These are phyloP conservation scores for Temnothorax curvispinosus DNA, from an alignment of 1,140 invertebrate species.

Conservation along the genomic window DNA sequence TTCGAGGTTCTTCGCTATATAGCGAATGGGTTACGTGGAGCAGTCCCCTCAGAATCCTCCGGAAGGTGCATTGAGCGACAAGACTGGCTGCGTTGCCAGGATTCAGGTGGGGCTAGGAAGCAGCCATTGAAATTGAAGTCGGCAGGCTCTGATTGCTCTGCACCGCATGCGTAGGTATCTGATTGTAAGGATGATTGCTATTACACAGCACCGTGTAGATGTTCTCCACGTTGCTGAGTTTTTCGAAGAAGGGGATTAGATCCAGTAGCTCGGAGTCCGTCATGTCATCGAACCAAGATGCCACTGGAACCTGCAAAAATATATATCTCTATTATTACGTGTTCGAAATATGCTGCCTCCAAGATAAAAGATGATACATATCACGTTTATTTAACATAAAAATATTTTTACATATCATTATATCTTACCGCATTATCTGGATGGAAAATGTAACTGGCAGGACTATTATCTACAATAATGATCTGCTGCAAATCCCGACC, in stretches of 20 bases:
- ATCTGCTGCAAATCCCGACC: constrained; percentile 98
- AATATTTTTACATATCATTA: constrained; percentile 11
- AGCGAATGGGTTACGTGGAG: constrained; percentile 77
- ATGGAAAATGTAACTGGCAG: constrained; percentile 99
- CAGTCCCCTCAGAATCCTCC: constrained; percentile 79
- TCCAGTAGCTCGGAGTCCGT: constrained; percentile 97
- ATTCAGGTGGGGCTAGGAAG: constrained; percentile 83
- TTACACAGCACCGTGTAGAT: constrained; percentile 97
- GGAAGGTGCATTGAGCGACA: constrained; percentile 81
- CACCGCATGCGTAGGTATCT: constrained; percentile 74
- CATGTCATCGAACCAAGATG: constrained; percentile 99
- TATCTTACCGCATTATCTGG: constrained; percentile 99
- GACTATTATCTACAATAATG: constrained; percentile 99
- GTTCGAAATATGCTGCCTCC: neutral
- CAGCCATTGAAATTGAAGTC: constrained; percentile 80
- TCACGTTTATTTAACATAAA: neutral
- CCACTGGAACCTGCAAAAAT: constrained; percentile 94
- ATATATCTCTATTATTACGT: neutral
- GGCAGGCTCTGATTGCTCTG: constrained; percentile 81
- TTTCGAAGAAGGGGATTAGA: constrained; percentile 98
- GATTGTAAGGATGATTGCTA: constrained; percentile 93
- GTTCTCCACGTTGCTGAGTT: constrained; percentile 96
- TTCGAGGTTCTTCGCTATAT: constrained; percentile 67
- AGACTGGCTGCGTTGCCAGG: constrained; percentile 82
- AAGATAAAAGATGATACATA: neutral